Evolutionary conservation across 2,113 vertebrate genomes (phyloP), one percentile per base, ranked within the genome.

Genomic region (Rhinogobius similis): DNA sequence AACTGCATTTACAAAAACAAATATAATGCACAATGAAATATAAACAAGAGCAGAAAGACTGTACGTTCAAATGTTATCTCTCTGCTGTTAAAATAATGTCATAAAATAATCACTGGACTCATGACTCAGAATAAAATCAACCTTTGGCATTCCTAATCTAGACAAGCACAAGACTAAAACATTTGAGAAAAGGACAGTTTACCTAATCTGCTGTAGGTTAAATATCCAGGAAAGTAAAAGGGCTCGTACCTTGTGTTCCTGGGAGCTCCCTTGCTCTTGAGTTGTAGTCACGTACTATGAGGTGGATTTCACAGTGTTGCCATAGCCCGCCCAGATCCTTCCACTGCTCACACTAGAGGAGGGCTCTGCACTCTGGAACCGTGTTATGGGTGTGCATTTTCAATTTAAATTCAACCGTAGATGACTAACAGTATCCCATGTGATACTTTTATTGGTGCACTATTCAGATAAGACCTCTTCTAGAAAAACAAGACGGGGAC

Each of bases 41-140:
- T 10, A 59, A 36, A 36, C 7, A 65, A 8, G 24, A 26, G 1
- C 4, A 10, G 27, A 13, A 4, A 10, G 27, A 56, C 3, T 44
- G 39, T 39, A 43, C 48, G n/a, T 75, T 63, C 56, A 74, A 26
- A 41, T 62, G 13, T 13, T 11, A 62, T 55, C 23, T 70, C 62
- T 53, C 3, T 24, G 0, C 7, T 38, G 21, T 68, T 65, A 14
- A 58, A 36, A 68, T 71, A 55, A 73, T 23, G 62, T 66, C 71
- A 79, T 90, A 90, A 87, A 87, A 29, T 46, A 38, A 65, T 82
- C 82, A 90, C 85, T 20, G 58, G 32, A 38, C 29, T 61, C 82
- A 88, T 87, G 87, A 81, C 78, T 79, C 14, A 53, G 6, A 38
- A 10, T 23, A 3, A 21, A 69, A 36, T 43, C 13, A 74, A 67